A percentile compares a stretch with the other conserved stretches of the same genome.
These are phyloP conservation scores for Drosophila navojoa DNA, from an alignment of 1,140 invertebrate species.

Conservation along the genomic window DNA sequence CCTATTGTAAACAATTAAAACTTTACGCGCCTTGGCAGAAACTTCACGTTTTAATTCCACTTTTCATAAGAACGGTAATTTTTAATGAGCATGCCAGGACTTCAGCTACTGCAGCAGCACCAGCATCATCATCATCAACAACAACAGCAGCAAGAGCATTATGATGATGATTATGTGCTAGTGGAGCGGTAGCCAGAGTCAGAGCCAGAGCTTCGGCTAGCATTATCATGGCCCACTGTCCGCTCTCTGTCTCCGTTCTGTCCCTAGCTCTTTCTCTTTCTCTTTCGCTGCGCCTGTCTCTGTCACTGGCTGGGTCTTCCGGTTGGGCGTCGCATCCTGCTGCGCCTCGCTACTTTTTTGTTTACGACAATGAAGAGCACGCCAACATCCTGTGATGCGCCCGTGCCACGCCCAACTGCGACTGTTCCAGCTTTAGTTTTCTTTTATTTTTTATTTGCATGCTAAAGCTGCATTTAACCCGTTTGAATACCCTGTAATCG, in stretches of 20 bases:
- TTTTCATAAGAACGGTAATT: slow-evolving; percentile 78
- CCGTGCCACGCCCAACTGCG: slow-evolving; percentile 19
- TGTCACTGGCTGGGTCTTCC: slow-evolving; percentile 47
- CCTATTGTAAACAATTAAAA: slow-evolving; percentile 79
- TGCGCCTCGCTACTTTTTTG: slow-evolving; percentile 52
- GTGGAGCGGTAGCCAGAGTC: background rate
- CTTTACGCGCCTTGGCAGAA: slow-evolving; percentile 53
- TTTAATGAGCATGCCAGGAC: slow-evolving; percentile 64
- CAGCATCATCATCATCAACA: slow-evolving; percentile 30
- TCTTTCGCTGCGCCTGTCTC: slow-evolving; percentile 3
- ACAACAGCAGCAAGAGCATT: slow-evolving; percentile 1
- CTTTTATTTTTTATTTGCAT: slow-evolving; percentile 3
- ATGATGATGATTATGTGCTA: slow-evolving; percentile 6
- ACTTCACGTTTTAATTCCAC: slow-evolving; percentile 76
- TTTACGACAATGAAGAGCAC: slow-evolving; percentile 63
- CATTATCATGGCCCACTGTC: background rate
- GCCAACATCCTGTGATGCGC: slow-evolving; percentile 56
- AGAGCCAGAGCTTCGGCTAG: no score
- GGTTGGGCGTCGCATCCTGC: slow-evolving; percentile 59
- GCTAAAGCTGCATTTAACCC: slow-evolving; percentile 76
- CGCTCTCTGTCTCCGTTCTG: slow-evolving; percentile 10
- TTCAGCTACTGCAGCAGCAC: slow-evolving; percentile 33
- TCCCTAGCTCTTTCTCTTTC: background rate
- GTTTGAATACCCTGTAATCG: slow-evolving; percentile 44
- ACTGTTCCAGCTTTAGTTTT: slow-evolving; percentile 13